Evolutionary conservation across 1,140 invertebrate species (phyloP).

Genomic region (Magallana angulata): DNA sequence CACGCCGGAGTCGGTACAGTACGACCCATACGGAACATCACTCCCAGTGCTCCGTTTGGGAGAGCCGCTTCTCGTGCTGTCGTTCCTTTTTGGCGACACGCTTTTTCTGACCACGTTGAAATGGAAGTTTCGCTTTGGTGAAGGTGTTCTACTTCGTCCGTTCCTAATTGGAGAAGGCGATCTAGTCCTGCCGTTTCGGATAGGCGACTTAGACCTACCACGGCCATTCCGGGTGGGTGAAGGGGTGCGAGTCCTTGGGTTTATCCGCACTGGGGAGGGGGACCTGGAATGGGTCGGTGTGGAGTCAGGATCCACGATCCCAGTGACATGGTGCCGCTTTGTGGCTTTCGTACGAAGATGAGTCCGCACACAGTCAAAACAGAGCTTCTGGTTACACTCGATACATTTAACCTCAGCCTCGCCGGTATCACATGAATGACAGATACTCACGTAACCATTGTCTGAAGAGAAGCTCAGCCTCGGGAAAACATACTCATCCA

Average conservation of each 20-base stretch:
- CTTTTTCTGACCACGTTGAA: not conserved
- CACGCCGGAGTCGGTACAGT: slow-evolving; percentile 23
- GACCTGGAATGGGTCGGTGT: slow-evolving; percentile 9
- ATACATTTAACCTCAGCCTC: slow-evolving; percentile 52
- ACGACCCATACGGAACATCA: slow-evolving; percentile 4
- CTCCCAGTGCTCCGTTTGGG: slow-evolving; percentile 21
- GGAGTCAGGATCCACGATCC: slow-evolving; percentile 32
- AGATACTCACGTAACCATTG: slow-evolving; percentile 44
- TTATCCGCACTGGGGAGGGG: not conserved
- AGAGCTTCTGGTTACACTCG: slow-evolving; percentile 55
- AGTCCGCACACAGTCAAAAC: slow-evolving; percentile 54
- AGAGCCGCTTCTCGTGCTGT: slow-evolving; percentile 4
- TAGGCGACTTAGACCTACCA: slow-evolving; percentile 8
- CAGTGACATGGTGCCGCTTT: slow-evolving; percentile 52
- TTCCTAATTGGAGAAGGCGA: slow-evolving; percentile 31
- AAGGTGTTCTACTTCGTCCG: slow-evolving; percentile 17
- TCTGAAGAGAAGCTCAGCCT: slow-evolving; percentile 41
- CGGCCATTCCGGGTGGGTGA: slow-evolving; percentile 12
- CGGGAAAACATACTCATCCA: slow-evolving; percentile 28
- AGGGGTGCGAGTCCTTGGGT: not conserved
- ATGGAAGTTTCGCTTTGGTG: not conserved
- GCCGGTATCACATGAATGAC: slow-evolving; percentile 49
- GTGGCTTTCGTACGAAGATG: slow-evolving; percentile 47
- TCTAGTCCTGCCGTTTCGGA: slow-evolving; percentile 4
- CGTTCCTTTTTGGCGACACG: slow-evolving; percentile 10